Conservation (phyloP, 2,888 invertebrate species). For the Erebia epiphron region DNA sequence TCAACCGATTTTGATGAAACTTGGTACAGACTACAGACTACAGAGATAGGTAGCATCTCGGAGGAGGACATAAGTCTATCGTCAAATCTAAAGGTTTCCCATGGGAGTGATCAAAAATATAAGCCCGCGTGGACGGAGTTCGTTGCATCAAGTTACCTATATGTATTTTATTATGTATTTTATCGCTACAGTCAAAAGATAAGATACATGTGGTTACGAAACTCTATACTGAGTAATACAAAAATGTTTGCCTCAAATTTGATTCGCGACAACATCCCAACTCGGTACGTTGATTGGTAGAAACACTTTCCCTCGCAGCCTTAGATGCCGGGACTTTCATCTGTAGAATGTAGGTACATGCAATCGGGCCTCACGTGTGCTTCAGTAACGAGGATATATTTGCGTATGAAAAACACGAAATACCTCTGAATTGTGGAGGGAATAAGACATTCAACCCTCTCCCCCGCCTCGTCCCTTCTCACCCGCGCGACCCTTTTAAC, state of each 20-base stretch:
- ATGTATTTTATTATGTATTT: no score
- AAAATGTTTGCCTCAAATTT: constrained; percentile 12
- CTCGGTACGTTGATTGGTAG: constrained; percentile 34
- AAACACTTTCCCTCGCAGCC: constrained; percentile 33
- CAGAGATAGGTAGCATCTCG: no score
- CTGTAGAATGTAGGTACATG: constrained; percentile 57
- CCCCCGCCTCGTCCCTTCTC: constrained; percentile 52
- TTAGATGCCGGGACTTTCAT: constrained; percentile 60
- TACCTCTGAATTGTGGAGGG: constrained; percentile 83
- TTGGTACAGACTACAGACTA: no score
- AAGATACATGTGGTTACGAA: background rate
- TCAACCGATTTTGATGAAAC: no score
- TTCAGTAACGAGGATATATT: constrained; percentile 82
- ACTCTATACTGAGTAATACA: background rate
- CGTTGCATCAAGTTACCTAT: no score
- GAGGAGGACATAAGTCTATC: no score
- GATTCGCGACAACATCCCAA: constrained; percentile 19
- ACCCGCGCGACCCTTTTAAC: constrained; percentile 81
- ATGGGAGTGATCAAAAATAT: no score
- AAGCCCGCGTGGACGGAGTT: no score
- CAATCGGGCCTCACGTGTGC: constrained; percentile 81
- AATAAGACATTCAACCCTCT: constrained; percentile 82
- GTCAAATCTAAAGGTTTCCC: no score
- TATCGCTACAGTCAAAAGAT: background rate
- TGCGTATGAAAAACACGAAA: constrained; percentile 84